A percentile compares a stretch with the other conserved stretches of the same genome.
phyloP scores from a whole-genome alignment of 2,113 vertebrate species.

The Heteronetta atricapilla region DNA sequence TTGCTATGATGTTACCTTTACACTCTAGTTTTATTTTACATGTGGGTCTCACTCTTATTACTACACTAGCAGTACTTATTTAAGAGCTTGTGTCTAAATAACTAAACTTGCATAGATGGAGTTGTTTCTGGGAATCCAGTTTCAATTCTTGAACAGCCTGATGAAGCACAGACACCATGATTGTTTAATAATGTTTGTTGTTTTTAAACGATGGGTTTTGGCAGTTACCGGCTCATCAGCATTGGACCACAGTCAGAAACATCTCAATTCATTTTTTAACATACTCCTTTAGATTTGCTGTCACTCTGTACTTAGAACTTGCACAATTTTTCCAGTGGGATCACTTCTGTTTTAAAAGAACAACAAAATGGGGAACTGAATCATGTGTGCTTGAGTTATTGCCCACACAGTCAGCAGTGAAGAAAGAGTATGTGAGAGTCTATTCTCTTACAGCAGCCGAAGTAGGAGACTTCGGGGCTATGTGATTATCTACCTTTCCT shows the following conservation, averaged over 20 bases:
- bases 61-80: neutral
- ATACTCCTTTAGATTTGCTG: constrained; percentile 15
- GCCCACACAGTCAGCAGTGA: neutral
- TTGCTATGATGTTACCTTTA: neutral
- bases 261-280: neutral
- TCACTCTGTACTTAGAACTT: neutral
- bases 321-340: fast-evolving
- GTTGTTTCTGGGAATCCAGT: neutral
- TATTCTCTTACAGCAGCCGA: neutral
- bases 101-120: neutral
- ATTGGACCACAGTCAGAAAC: neutral
- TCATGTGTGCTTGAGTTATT: neutral
- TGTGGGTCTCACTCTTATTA: neutral
- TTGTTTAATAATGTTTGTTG: neutral
- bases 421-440: neutral
- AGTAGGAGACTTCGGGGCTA: neutral
- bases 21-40: neutral
- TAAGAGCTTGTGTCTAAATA: neutral
- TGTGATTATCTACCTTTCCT: fast-evolving
- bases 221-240: neutral
- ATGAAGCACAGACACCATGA: neutral
- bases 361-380: neutral
- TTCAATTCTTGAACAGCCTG: neutral
- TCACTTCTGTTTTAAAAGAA: constrained; percentile 32
- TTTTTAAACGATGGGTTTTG: fast-evolving